phyloP scores from a whole-genome alignment of 2,797 vertebrate genomes.

The Choloepus didactylus region DNA sequence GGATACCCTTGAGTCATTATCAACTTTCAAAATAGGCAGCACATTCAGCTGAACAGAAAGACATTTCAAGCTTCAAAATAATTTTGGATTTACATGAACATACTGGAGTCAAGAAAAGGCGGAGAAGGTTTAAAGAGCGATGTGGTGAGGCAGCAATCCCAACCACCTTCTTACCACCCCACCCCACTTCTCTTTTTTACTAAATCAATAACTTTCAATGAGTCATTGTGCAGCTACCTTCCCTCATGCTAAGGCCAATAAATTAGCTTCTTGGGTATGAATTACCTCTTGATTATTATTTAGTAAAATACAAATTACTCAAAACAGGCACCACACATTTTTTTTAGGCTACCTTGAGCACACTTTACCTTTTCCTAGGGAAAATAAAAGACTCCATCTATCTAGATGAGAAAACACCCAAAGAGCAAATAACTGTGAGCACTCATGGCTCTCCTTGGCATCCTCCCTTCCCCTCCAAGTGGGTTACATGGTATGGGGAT shows the following conservation, averaged over 20 bases:
- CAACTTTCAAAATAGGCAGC: conserved; percentile 85
- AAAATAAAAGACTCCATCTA: conserved; percentile 62
- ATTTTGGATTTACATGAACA: conserved; percentile 63
- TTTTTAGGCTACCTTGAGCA: conserved; percentile 34
- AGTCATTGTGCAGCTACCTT: neutral
- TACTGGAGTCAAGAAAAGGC: conserved; percentile 53
- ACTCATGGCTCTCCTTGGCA: conserved; percentile 67
- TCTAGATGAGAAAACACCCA: conserved; percentile 74
- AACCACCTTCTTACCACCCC: neutral
- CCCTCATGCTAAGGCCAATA: neutral
- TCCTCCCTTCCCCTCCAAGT: conserved; percentile 26
- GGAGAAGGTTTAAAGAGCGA: conserved; percentile 59
- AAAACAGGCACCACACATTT: conserved; percentile 46
- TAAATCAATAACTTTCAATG: neutral
- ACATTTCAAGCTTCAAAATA: conserved; percentile 68
- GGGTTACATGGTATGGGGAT: neutral
- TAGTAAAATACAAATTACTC: conserved; percentile 64
- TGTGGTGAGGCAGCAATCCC: conserved; percentile 34
- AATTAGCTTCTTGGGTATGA: neutral
- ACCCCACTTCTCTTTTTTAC: neutral
- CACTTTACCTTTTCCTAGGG: conserved; percentile 64
- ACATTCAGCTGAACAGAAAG: conserved; percentile 77
- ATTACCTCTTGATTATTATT: conserved; percentile 56
- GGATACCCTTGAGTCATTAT: conserved; percentile 86
- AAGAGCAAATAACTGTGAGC: conserved; percentile 64